Conservation (phyloP, 2,888 invertebrate genomes). For the Tetranychus truncatus region DNA sequence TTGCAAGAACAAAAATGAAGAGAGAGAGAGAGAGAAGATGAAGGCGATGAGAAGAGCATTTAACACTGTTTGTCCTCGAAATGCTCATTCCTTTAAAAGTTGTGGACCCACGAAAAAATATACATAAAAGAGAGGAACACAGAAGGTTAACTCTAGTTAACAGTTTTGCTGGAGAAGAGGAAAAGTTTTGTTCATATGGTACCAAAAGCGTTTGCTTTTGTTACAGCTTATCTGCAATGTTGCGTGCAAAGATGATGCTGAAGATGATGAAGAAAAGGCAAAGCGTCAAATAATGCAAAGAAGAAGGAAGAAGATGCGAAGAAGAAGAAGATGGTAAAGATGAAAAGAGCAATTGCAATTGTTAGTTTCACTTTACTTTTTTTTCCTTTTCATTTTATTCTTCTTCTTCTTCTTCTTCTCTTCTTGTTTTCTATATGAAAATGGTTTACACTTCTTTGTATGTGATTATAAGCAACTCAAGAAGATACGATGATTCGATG, state of each 20-base stretch:
- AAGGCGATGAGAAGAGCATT: neutral
- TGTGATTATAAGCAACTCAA: no score
- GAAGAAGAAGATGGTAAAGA: neutral
- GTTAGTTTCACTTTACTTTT: neutral
- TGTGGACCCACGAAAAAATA: neutral
- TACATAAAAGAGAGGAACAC: neutral
- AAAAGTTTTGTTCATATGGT: neutral
- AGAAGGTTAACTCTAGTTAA: neutral
- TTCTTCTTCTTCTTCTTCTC: no score
- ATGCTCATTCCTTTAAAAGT: no score
- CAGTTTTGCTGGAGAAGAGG: neutral
- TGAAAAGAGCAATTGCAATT: neutral
- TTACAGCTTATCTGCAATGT: neutral
- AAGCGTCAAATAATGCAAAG: neutral
- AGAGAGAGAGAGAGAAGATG: neutral
- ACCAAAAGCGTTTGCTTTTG: neutral
- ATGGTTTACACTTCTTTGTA: no score
- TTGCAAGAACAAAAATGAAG: no score
- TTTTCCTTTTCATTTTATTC: no score
- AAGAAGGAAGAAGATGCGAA: neutral
- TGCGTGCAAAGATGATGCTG: neutral
- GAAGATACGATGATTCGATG: neutral
- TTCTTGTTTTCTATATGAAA: no score
- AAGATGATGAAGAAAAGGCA: neutral
- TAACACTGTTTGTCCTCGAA: neutral